These are phyloP conservation scores for Drosophila rhopaloa DNA, from an alignment of 1,140 invertebrate species.

Conservation along the genomic window DNA sequence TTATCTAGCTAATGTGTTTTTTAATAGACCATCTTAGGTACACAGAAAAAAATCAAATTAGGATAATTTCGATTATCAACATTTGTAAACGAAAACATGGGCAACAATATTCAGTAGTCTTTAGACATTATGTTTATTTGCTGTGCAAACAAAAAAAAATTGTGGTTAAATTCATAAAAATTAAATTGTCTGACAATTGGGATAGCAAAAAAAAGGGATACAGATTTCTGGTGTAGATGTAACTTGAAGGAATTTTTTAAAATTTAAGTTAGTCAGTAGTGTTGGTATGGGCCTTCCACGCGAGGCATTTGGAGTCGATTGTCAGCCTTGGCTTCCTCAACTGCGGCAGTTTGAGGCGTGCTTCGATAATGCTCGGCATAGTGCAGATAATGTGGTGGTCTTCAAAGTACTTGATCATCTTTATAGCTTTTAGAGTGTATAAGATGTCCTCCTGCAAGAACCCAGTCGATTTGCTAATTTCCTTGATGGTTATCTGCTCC, in stretches of 20 bases:
- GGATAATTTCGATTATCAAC: too few relatives aligned
- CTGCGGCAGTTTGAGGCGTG: conserved; percentile 95
- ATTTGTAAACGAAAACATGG: too few relatives aligned
- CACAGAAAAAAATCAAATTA: not conserved
- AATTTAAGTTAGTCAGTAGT: not conserved
- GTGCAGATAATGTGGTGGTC: conserved; percentile 98
- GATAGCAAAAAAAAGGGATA: too few relatives aligned
- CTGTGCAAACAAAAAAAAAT: too few relatives aligned
- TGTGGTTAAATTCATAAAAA: too few relatives aligned
- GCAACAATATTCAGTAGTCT: too few relatives aligned
- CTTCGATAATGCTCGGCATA: conserved; percentile 97
- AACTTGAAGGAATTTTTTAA: too few relatives aligned
- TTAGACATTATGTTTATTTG: too few relatives aligned
- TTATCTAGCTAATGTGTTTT: conserved; percentile 42
- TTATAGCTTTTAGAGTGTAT: conserved; percentile 97
- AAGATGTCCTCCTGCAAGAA: conserved; percentile 98
- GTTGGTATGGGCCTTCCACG: conserved; percentile 13
- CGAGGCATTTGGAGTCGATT: conserved; percentile 87
- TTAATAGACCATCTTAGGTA: conserved; percentile 22
- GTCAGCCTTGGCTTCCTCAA: conserved; percentile 95
- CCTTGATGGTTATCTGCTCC: conserved; percentile 94
- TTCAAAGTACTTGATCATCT: conserved; percentile 99
- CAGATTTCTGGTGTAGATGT: too few relatives aligned
- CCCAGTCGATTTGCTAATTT: conserved; percentile 96
- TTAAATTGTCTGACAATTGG: too few relatives aligned